Evolutionary conservation across 2,113 vertebrate genomes (phyloP), one percentile per base, ranked within the genome.

Genomic region (Lichenostomus cassidix): DNA sequence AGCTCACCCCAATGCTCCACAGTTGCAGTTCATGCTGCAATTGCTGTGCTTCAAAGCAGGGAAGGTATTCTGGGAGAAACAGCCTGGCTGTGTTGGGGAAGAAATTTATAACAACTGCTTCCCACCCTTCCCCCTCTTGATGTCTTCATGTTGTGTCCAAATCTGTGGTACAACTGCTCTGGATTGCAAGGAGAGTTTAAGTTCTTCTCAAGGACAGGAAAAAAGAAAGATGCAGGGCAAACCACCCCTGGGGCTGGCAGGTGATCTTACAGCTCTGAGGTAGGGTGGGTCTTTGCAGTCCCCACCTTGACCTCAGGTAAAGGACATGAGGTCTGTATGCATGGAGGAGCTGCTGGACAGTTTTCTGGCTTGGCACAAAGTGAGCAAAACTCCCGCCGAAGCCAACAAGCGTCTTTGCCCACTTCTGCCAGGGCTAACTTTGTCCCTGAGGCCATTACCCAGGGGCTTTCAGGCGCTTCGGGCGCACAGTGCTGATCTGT

Each of bases 401-500:
- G 69, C 88, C 80, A 96, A 75, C 50, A 39, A 90, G n/a, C 64
- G 0, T 46, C 94, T 93, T 94, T 78, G 56, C 91, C 96, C 94
- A 84, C 78, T 94, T 74, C 86, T 94, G 92, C 92, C 94, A 95
- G 64, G 87, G 53, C 94, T 91, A 92, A 82, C 88, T 94, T 80
- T 79, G 85, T 96, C 89, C 92, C 89, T 20, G 68, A 89, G 77
- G 86, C 83, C 69, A 91, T 94, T 85, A 96, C 65, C 89, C 79
- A 0, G 31, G 81, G 92, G 84, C 90, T 96, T 20, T 93, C 94
- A 94, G 89, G 94, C 91, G 42, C 49, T 75, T 87, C 65, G 64
- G 95, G 94, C 44, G 75, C 93, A 92, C 62, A 73, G 90, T 89
- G 92, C 95, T 82, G 96, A 97, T 96, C 90, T 95, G 95, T 97